A percentile compares a stretch with the other conserved stretches of the same genome.
Conservation (phyloP, 1,140 invertebrate genomes). For the Panagrolaimus sp. region DNA sequence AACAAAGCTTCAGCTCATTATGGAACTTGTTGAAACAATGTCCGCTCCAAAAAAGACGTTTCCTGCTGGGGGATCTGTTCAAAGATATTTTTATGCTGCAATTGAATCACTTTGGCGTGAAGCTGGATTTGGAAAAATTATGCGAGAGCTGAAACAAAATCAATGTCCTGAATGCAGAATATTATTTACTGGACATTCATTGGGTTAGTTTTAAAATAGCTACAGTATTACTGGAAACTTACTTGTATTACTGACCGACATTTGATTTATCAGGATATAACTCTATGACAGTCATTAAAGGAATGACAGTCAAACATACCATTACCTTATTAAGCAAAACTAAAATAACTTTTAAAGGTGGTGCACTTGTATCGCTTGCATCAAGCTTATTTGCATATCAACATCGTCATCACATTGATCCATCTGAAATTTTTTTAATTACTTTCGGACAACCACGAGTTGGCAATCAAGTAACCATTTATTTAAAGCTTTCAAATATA, state of each 20-base stretch:
- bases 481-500: too few species aligned
- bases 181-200: slow-evolving; percentile 43
- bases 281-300: too few species aligned
- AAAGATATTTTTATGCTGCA: slow-evolving; percentile 39
- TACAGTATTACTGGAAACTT: not conserved
- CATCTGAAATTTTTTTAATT: slow-evolving; percentile 20
- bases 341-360: too few species aligned
- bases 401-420: slow-evolving; percentile 16
- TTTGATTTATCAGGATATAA: too few species aligned
- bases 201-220: slow-evolving; percentile 29
- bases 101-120: not conserved
- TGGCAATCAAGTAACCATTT: too few species aligned
- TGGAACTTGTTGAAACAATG: slow-evolving; percentile 46
- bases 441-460: slow-evolving; percentile 44
- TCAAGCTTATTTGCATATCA: slow-evolving; percentile 41
- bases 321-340: too few species aligned
- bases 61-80: slow-evolving; percentile 40
- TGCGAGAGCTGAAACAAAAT: slow-evolving; percentile 19
- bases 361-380: slow-evolving; percentile 38
- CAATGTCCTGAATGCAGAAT: slow-evolving; percentile 28
- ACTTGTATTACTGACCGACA: too few species aligned
- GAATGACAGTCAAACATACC: too few species aligned
- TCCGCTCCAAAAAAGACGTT: slow-evolving; percentile 30
- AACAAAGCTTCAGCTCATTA: slow-evolving; percentile 36
- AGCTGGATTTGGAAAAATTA: not conserved